Percentiles rank a stretch among this genome's conserved stretches.
These are phyloP conservation scores for Sepioteuthis lessoniana DNA, from an alignment of 2,888 invertebrate genomes.

Conservation along the genomic window DNA sequence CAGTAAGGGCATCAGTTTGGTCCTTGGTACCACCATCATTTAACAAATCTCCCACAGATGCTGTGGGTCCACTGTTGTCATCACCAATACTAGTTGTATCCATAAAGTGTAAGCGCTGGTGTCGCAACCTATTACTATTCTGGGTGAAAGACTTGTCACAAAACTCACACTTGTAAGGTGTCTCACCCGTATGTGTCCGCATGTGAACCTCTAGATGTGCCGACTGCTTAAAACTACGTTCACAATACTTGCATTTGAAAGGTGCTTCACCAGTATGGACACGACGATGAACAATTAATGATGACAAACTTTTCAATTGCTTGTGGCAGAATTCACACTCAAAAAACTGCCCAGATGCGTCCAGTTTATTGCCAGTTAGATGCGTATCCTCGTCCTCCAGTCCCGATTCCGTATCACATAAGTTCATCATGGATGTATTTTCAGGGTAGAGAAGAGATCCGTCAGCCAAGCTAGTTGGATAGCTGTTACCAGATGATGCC, in stretches of 20 bases:
- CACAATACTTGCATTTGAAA: conserved; percentile 23
- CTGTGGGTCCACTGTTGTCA: neutral
- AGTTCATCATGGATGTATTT: neutral
- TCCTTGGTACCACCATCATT: neutral
- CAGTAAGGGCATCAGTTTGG: neutral
- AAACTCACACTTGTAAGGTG: conserved; percentile 36
- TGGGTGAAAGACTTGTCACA: conserved; percentile 45
- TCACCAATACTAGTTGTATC: neutral
- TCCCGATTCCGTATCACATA: neutral
- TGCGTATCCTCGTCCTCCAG: neutral
- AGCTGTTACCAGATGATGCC: neutral
- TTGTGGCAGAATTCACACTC: conserved; percentile 39
- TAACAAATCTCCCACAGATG: neutral
- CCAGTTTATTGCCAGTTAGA: neutral
- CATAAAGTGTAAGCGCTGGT: conserved; percentile 25
- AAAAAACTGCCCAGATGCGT: neutral
- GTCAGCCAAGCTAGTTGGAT: neutral
- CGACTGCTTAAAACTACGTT: conserved; percentile 39
- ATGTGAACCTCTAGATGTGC: conserved; percentile 40
- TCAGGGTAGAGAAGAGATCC: neutral
- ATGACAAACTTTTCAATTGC: conserved; percentile 38
- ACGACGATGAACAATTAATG: conserved; percentile 24
- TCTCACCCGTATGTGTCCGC: conserved; percentile 39
- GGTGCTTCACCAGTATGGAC: conserved; percentile 34
- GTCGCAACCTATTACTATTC: conserved; percentile 36